A percentile compares a stretch with the other conserved stretches of the same genome.
Conservation (phyloP, 1,140 invertebrate genomes). For the Drosophila willistoni region DNA sequence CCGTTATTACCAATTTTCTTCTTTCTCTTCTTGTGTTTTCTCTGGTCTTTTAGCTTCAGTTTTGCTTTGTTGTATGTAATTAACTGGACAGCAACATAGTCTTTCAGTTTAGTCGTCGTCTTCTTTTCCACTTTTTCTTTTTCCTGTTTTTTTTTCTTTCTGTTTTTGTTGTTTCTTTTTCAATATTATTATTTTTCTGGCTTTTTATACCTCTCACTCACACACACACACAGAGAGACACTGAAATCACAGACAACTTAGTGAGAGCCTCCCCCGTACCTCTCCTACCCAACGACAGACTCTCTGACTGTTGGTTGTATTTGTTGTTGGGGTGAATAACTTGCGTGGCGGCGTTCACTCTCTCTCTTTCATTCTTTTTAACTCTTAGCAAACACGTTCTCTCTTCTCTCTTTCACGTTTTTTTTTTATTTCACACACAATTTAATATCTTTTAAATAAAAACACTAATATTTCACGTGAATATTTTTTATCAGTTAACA, state of each 20-base stretch:
- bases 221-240: slow-evolving; percentile 31
- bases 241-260: slow-evolving; percentile 63
- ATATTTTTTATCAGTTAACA: slow-evolving; percentile 41
- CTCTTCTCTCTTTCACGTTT: slow-evolving; percentile 46
- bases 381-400: slow-evolving; percentile 40
- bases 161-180: slow-evolving; percentile 65
- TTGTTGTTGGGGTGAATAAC: slow-evolving; percentile 80
- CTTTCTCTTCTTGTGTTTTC: slow-evolving; percentile 41
- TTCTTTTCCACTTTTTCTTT: slow-evolving; percentile 37
- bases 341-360: slow-evolving; percentile 72
- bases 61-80: slow-evolving; percentile 73
- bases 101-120: slow-evolving; percentile 46
- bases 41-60: slow-evolving; percentile 56
- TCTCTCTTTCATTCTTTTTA: slow-evolving; percentile 53
- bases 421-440: slow-evolving; percentile 59
- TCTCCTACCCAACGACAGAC: slow-evolving; percentile 11
- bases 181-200: slow-evolving; percentile 76
- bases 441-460: slow-evolving; percentile 68
- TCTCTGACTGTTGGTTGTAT: slow-evolving; percentile 34
- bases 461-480: slow-evolving; percentile 43
- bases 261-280: slow-evolving; percentile 59
- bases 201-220: slow-evolving; percentile 57
- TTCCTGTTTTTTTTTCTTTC: slow-evolving; percentile 37
- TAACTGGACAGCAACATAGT: slow-evolving; percentile 63
- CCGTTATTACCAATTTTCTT: slow-evolving; percentile 26